Base-by-base conservation (phyloP, 2,888 invertebrate genomes). In the Acrobasis consociella region DNA sequence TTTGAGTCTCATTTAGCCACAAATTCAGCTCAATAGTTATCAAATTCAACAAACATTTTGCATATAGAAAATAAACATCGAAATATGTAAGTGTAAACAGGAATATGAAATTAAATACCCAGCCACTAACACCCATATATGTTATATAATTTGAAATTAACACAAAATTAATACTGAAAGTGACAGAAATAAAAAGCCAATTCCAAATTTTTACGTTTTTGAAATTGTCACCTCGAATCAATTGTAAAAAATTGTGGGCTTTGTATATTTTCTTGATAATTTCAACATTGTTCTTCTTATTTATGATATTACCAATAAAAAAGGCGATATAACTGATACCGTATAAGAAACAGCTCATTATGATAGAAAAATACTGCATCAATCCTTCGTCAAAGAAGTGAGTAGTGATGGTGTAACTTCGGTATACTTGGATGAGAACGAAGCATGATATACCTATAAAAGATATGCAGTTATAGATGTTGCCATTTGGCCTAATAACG, bases 251-350 rank as follows among this genome's bases (percentile, higher is more conserved):
- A 10, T 22, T 51, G 15, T 51, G 22, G 11, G 22, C 51, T 22
- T 22, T 51, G 22, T 51, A 22, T 17, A 51, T 51, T 22, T 22
- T 51, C 13, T 51, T 31, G 51, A 51, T 51, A 5, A 51, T 51
- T 51, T 22, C 11, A 5, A 51, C 51, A 22, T 51, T 11, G 5
- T 51, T 22, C 2, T 22, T 22, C 1, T 17, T 22, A 51, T 51
- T 17, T 10, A 51, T 51, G 22, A 22, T 11, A 22, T 51, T 51
- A 2, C 0, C 2, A 22, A 51, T 9, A 0, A 51, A 22, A 22
- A 9, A 51, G 2, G 31, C 9, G 11, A 10, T 51, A 22, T 13
- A 51, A 15, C 13, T 51, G 11, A 51, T 13, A 11, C 22, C 51
- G 13, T 51, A 51, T 51, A 51, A 10, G 11, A 22, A 5, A 22